A percentile compares a stretch with the other conserved stretches of the same genome.
Conservation (phyloP, 1,140 invertebrate species). For the Leptinotarsa lineolata region DNA sequence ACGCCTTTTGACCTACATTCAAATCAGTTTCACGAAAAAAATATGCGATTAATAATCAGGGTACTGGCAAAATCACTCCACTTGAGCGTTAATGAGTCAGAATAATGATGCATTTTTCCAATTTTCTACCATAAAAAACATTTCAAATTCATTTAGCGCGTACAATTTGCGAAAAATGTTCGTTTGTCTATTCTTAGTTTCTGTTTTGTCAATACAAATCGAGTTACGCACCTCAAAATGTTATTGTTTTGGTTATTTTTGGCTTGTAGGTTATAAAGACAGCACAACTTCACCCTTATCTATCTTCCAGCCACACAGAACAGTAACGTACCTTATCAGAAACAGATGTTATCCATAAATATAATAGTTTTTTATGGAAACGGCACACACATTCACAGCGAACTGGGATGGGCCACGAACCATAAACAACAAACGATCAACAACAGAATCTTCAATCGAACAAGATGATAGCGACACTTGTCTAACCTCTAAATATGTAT, state of each 20-base stretch:
- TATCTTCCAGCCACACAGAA: background rate
- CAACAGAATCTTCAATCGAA: constrained; percentile 25
- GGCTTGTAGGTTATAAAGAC: constrained; percentile 12
- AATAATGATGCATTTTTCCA: background rate
- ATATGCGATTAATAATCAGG: too few species aligned
- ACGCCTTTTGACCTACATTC: too few species aligned
- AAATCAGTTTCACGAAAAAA: too few species aligned
- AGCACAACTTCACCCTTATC: constrained; percentile 6
- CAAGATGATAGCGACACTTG: constrained; percentile 10
- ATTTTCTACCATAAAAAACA: background rate
- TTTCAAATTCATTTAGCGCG: background rate
- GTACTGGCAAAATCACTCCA: background rate
- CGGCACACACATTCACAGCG: constrained; percentile 55
- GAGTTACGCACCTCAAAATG: background rate
- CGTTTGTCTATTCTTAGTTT: background rate
- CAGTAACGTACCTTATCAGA: constrained; percentile 49
- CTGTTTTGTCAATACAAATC: constrained; percentile 9
- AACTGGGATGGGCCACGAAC: constrained; percentile 55
- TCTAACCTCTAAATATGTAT: constrained; percentile 6
- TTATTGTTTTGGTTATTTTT: constrained; percentile 15
- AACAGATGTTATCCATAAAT: constrained; percentile 50
- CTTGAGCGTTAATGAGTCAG: background rate
- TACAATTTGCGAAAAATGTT: background rate
- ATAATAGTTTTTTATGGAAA: constrained; percentile 46
- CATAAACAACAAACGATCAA: constrained; percentile 50